These are phyloP conservation scores for Phacellophora camtschatica DNA, from an alignment of 30 jellyfish, hydroid and myxozoan genomes.

Conservation along the genomic window DNA sequence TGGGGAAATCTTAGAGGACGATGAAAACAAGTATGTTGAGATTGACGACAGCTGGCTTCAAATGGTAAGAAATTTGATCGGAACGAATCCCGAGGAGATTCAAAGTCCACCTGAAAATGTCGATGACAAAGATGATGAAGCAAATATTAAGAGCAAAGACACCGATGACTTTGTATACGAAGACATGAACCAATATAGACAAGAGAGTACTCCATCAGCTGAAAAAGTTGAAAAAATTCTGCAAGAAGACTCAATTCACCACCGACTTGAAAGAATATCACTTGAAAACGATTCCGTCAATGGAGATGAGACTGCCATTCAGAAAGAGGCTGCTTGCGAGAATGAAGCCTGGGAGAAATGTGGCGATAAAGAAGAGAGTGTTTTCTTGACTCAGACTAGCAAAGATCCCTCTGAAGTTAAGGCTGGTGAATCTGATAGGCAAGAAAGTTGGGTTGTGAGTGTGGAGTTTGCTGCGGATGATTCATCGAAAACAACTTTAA, in stretches of 20 bases:
- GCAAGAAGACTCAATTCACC: background rate
- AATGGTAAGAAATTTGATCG: constrained; percentile 11
- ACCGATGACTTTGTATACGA: background rate
- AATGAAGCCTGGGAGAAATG: too few relatives aligned
- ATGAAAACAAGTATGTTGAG: background rate
- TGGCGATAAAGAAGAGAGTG: too few relatives aligned
- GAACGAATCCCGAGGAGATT: background rate
- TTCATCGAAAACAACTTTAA: too few relatives aligned
- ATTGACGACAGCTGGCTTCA: constrained; percentile 35
- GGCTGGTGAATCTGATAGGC: too few relatives aligned
- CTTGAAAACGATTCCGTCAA: too few relatives aligned
- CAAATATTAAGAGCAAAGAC: background rate
- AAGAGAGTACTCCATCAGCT: background rate
- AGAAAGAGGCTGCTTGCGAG: too few relatives aligned
- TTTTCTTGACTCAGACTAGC: too few relatives aligned
- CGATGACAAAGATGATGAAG: background rate
- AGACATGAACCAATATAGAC: background rate
- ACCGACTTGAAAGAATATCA: background rate
- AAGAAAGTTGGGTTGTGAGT: too few relatives aligned
- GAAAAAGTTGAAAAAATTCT: background rate
- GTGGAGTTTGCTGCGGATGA: too few relatives aligned
- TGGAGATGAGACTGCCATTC: too few relatives aligned
- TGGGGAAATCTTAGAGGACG: background rate
- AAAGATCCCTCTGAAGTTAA: too few relatives aligned
- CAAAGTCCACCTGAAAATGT: background rate